phyloP scores from a whole-genome alignment of 2,888 invertebrate species.

The Pimpla rufipes region DNA sequence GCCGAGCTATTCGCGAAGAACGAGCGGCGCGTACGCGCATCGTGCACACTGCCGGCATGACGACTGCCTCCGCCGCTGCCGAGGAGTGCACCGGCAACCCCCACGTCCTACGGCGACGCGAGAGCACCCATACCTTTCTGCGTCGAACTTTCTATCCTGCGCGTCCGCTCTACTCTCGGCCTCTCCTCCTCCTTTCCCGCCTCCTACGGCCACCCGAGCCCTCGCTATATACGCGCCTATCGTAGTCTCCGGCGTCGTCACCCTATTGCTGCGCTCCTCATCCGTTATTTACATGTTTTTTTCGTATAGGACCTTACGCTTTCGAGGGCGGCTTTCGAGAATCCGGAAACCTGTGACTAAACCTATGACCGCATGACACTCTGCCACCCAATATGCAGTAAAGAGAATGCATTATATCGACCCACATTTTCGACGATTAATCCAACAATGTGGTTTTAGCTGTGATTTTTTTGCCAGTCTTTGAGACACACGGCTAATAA shows the following conservation, averaged over 20 bases:
- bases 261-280: background rate
- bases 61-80: constrained; percentile 42
- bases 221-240: background rate
- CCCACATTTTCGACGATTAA: too few relatives aligned
- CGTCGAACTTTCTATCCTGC: constrained; percentile 44
- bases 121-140: constrained; percentile 35
- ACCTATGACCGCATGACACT: too few relatives aligned
- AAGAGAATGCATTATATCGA: too few relatives aligned
- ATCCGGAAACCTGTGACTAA: background rate
- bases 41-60: constrained; percentile 56
- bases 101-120: constrained; percentile 49
- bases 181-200: background rate
- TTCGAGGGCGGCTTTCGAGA: background rate
- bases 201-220: background rate
- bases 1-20: constrained; percentile 48
- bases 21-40: constrained; percentile 52
- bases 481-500: too few relatives aligned
- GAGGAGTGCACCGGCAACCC: constrained; percentile 27
- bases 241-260: background rate
- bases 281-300: constrained; percentile 38
- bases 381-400: too few relatives aligned
- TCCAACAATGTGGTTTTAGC: too few relatives aligned
- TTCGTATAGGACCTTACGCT: too few relatives aligned
- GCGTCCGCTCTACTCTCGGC: constrained; percentile 4
- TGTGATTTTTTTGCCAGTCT: too few relatives aligned